Conservation (phyloP, 2,888 invertebrate genomes). For the Hololepta plana region DNA sequence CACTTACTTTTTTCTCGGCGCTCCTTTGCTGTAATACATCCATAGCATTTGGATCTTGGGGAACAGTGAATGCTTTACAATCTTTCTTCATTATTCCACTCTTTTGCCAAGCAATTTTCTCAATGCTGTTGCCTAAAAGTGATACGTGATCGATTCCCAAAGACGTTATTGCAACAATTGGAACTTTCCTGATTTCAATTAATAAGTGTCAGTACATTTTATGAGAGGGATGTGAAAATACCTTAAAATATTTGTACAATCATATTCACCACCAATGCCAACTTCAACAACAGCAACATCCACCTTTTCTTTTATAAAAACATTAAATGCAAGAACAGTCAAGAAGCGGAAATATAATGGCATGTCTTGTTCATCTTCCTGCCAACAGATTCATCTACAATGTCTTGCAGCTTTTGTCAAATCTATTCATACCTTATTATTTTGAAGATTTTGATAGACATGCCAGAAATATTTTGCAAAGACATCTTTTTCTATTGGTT, state of each 20-base stretch:
- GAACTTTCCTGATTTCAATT: slow-evolving; percentile 41
- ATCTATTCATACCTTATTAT: slow-evolving; percentile 24
- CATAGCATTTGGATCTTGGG: slow-evolving; percentile 43
- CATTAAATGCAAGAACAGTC: slow-evolving; percentile 76
- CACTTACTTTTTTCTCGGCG: slow-evolving; percentile 36
- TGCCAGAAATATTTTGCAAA: slow-evolving; percentile 74
- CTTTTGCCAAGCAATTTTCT: slow-evolving; percentile 87
- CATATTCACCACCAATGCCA: slow-evolving; percentile 89
- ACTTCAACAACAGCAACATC: slow-evolving; percentile 93
- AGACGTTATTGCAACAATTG: slow-evolving; percentile 79
- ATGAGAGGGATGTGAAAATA: slow-evolving; percentile 18
- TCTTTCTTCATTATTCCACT: slow-evolving; percentile 81
- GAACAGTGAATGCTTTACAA: slow-evolving; percentile 53
- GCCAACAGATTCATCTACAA: background rate
- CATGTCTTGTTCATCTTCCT: slow-evolving; percentile 44
- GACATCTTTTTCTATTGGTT: slow-evolving; percentile 47
- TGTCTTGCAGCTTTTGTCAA: background rate
- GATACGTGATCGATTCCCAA: slow-evolving; percentile 81
- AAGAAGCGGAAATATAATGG: slow-evolving; percentile 91
- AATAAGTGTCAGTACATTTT: slow-evolving; percentile 1
- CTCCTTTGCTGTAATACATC: slow-evolving; percentile 47
- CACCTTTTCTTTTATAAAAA: slow-evolving; percentile 69
- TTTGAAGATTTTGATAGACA: slow-evolving; percentile 47
- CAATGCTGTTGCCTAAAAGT: slow-evolving; percentile 61
- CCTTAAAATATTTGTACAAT: slow-evolving; percentile 86